These are phyloP conservation scores for Mechanitis mazaeus DNA, from an alignment of 2,888 invertebrate genomes.

Conservation along the genomic window DNA sequence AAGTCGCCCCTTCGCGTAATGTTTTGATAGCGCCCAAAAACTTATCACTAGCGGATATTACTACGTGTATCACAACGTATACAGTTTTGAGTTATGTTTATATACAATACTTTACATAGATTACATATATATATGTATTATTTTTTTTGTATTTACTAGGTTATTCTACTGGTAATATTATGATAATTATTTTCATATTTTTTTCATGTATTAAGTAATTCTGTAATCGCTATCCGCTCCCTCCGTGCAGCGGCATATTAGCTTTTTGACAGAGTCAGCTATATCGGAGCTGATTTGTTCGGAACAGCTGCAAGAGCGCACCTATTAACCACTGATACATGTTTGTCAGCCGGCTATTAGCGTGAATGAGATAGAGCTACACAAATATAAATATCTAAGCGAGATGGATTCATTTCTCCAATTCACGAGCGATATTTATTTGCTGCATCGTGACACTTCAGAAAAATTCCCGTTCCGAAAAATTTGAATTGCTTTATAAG, in stretches of 20 bases:
- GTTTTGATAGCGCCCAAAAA: constrained; percentile 38
- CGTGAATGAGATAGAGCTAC: constrained; percentile 70
- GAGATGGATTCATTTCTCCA: constrained; percentile 71
- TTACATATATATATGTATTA: too few species aligned
- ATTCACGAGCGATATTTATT: constrained; percentile 71
- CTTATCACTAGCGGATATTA: neutral
- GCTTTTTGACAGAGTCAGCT: constrained; percentile 76
- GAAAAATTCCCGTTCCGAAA: constrained; percentile 66
- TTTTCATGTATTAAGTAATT: neutral
- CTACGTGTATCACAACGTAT: too few species aligned
- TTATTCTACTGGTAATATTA: neutral
- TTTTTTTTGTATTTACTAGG: neutral
- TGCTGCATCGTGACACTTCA: constrained; percentile 67
- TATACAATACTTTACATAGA: too few species aligned
- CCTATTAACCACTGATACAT: constrained; percentile 78
- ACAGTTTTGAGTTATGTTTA: too few species aligned
- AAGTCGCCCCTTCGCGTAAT: constrained; percentile 68
- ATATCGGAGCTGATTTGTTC: constrained; percentile 76
- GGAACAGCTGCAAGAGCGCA: constrained; percentile 74
- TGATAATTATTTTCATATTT: neutral
- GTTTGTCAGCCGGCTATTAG: constrained; percentile 77
- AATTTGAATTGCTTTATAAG: constrained; percentile 62
- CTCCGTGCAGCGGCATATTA: constrained; percentile 48
- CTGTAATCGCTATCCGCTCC: constrained; percentile 40
- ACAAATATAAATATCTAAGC: constrained; percentile 65